These are phyloP conservation scores for Sebastes steindachneri DNA, from an alignment of 2,797 vertebrate genomes.

Conservation along the genomic window DNA sequence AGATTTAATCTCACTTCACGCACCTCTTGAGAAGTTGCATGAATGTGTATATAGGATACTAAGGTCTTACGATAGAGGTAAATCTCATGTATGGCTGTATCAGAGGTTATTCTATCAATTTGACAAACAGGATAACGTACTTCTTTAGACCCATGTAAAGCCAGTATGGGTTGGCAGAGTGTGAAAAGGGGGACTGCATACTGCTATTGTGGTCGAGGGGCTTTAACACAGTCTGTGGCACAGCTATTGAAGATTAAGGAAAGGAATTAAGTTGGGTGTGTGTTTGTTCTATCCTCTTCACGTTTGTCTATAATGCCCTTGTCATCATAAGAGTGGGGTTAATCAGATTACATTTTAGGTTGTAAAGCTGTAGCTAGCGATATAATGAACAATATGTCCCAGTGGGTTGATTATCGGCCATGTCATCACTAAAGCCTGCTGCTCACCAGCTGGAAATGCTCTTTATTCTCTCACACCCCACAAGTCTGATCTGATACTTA, in stretches of 20 bases:
- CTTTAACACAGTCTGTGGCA: conserved; percentile 16
- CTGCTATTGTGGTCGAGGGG: not conserved
- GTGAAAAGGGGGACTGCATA: not conserved
- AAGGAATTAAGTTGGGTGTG: conserved; percentile 59
- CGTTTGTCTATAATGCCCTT: conserved; percentile 68
- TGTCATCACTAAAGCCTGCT: conserved; percentile 61
- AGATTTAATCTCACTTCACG: conserved; percentile 22
- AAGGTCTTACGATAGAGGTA: not conserved
- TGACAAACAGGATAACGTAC: not conserved
- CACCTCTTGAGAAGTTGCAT: conserved; percentile 9
- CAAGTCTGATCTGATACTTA: conserved; percentile 38
- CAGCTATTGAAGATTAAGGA: conserved; percentile 60
- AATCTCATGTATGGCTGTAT: not conserved
- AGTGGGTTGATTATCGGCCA: conserved; percentile 52
- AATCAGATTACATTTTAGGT: conserved; percentile 78
- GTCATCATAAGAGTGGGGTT: conserved; percentile 62
- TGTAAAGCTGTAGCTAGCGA: conserved; percentile 60
- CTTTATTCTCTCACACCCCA: conserved; percentile 57
- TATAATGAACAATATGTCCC: conserved; percentile 64
- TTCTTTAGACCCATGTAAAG: not conserved
- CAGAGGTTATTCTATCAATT: not conserved
- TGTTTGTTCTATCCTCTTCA: conserved; percentile 54
- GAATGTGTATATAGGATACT: not conserved
- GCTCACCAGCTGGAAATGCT: conserved; percentile 59
- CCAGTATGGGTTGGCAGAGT: not conserved